Evolutionary conservation across 2,797 vertebrate species (phyloP), one percentile per base, ranked within the genome.

Genomic region (Silurus lanzhouensis): DNA sequence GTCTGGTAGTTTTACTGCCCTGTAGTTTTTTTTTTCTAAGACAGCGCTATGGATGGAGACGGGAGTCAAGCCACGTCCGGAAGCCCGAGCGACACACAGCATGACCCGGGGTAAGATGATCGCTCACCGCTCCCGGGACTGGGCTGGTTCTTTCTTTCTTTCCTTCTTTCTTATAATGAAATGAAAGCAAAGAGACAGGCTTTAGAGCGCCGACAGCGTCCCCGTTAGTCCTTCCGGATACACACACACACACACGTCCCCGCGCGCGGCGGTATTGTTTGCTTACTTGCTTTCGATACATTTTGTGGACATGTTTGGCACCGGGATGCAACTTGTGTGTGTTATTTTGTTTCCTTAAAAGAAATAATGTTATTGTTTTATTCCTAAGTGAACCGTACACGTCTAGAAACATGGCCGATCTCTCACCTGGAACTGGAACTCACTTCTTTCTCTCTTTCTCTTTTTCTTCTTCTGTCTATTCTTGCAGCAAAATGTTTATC

Each of bases 401-500:
- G 96, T 96, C 96, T 44, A 48, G 70, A 67, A 97, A 98, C 97
- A 98, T 98, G 97, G 97, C 97, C 96, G 97, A 97, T 96, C 95
- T 97, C 96, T 96, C 96, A 97, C 96, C 97, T 97, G 97, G 95
- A 79, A 46, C 77, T 79, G 77, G 60, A 81, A 97, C 95, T 97
- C 94, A 97, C 96, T 97, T 82, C 97, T 96, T 96, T 94, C 95
- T 96, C 91, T 97, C 95, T 96, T 97, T 64, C 58, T 82, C 8
- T 82, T 60, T 19, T 60, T 71, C 15, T 79, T 46, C 19, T 12
- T 82, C 31, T 75, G 15, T 96, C 2, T 97, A 95, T 95, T 92
- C 96, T 95, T 95, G 95, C 95, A 99, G 97, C 96, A 99, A 99
- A 96, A 99, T 98, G 97, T 99, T 99, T 96, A 98, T 99, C 96